Evolutionary conservation across 1,140 invertebrate genomes (phyloP), one percentile per base, ranked within the genome.

Genomic region (Cepaea nemoralis): DNA sequence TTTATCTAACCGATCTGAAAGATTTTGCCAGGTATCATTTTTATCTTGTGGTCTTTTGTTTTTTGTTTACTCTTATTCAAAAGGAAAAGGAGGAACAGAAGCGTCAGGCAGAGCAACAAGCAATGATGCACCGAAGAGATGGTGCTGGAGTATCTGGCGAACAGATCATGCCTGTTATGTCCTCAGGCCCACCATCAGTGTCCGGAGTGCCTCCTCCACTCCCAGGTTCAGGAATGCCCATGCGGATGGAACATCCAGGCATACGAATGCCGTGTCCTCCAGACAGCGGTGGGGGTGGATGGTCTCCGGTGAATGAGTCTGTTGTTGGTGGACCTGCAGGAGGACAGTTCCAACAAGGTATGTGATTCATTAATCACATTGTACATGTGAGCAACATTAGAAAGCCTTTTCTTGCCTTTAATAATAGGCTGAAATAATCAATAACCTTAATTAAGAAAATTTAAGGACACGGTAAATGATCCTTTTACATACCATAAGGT

Each of bases 81-180:
- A 95, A 97, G 93, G 96, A 97, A 89, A 97, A 97, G 91, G 93
- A 95, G 39, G 96, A 97, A 90, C 96, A 93, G 85, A 89, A 91
- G 74, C 86, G 92, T 70, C 93, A 93, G 78, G 91, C 89, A 19
- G 89, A 97, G 89, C 95, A 96, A 87, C 95, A 95, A 63, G 88
- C 87, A 1, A 84, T 89, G 78, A 78, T 90, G 70, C 86, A 87
- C 40, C 81, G 87, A 45, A 82, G 82, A 16, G 84, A 86, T 42
- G 33, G 83, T 69, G 80, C 80, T 83, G 55, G 67, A 48, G 59
- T 67, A 48, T 19, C 81, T 80, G 78, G 79, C 55, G 37, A 83
- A 74, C 76, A 86, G 73, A 79, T 40, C 27, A 39, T 75, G 67
- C 24, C 77, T 40, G 59, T 73, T 67, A 12, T 31, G 67, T 37